Conservation (phyloP, 2,113 vertebrate genomes). For the Mormyrus iriodes region DNA sequence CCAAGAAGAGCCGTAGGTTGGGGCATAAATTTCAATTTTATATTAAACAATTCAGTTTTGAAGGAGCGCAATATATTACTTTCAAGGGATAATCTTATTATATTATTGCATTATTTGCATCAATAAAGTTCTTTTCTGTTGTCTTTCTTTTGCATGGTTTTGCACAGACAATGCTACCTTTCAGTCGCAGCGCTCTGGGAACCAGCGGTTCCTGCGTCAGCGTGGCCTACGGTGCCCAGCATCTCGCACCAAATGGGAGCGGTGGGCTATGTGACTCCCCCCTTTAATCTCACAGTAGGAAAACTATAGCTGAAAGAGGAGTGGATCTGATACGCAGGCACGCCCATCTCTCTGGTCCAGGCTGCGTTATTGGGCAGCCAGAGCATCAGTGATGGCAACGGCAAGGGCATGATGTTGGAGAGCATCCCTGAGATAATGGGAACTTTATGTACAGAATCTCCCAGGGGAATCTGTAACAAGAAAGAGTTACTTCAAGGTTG, state of each 20-base stretch:
- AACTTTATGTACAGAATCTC: conserved; percentile 63
- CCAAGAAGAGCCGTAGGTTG: background rate
- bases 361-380: background rate
- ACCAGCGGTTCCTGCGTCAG: background rate
- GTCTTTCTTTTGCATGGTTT: background rate
- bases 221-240: background rate
- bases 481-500: conserved; percentile 68
- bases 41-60: background rate
- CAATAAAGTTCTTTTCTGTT: background rate
- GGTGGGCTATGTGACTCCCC: background rate
- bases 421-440: conserved; percentile 62
- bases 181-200: background rate
- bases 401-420: conserved; percentile 42
- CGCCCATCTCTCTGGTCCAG: background rate
- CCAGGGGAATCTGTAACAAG: conserved; percentile 62
- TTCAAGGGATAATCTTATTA: background rate
- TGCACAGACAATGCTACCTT: background rate
- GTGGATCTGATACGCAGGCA: background rate
- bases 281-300: background rate
- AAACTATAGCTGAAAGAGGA: background rate
- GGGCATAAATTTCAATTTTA: too few relatives aligned
- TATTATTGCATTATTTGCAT: background rate
- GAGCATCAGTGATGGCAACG: background rate
- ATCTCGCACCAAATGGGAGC: background rate
- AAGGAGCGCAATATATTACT: background rate